Base-by-base conservation (phyloP, 23 tunicate genomes). In the Phallusia fumigata region DNA sequence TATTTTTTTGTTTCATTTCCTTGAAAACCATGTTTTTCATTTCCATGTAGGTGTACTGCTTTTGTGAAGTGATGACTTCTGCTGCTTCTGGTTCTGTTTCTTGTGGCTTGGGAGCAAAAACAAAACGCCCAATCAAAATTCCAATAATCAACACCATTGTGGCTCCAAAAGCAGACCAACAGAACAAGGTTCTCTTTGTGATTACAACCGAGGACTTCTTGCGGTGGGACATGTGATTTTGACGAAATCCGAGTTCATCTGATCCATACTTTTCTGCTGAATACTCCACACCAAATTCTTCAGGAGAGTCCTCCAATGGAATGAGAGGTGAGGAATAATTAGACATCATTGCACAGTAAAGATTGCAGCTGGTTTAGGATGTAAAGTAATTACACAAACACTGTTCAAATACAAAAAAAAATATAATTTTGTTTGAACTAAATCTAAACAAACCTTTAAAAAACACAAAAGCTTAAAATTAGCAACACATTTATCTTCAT, bases 1-100 rank as follows among this genome's bases (percentile, higher is more conserved):
- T 86, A 65, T 91, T 91, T 35, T 65, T 73, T 19, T 84, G 49
- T 31, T 86, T 86, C 33, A 90, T 81, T 73, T 86, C 90, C 0
- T 80, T 52, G 53, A 86, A 32, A 30, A 86, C 30, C 73, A 32
- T 53, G 15, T 74, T 45, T 75, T 28, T 36, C 64, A 85, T 53
- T 24, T 78, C 78, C 31, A 0, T 81, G 52, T 53, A 30, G 30
- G 65, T 58, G 47, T 40, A 40, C 47, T 40, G 47, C 28, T 58
- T 22, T 58, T 21, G 28, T 21, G 3, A 21, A 21, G 69, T 8
- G 15, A 21, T 13, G 3, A 58, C 28, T 58, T 22, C 28, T 13
- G 26, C 28, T 6, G 13, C 26, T 22, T 22, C 13, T 8, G 69
- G 69, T 58, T 22, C 5, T 58, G 69, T 58, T 58, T 58, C 28